Conservation (phyloP, 2,888 invertebrate genomes). For the Pimpla rufipes region DNA sequence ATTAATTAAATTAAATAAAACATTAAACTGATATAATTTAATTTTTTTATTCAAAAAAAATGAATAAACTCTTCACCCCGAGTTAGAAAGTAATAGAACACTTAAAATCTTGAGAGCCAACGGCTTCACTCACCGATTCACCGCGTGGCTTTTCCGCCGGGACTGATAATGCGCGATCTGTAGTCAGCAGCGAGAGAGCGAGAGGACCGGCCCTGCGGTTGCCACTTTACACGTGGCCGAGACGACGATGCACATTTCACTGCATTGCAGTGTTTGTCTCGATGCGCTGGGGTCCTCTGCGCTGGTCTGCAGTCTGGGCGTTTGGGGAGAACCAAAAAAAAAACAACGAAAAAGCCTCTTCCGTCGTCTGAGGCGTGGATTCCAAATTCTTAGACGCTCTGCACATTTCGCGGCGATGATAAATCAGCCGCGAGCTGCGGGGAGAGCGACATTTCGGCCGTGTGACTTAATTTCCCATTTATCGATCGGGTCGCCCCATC, state of each 20-base stretch:
- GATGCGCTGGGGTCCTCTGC: constrained; percentile 47
- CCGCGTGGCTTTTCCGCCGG: background rate
- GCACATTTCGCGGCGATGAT: background rate
- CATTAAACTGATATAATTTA: too few species aligned
- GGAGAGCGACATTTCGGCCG: constrained; percentile 11
- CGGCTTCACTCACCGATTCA: background rate
- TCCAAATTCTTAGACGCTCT: constrained; percentile 6
- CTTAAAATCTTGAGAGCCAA: too few species aligned
- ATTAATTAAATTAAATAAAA: too few species aligned
- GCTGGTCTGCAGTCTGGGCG: constrained; percentile 41
- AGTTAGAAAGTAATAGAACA: too few species aligned
- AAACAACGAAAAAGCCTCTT: too few species aligned
- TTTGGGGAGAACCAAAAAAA: background rate
- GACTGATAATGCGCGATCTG: constrained; percentile 1
- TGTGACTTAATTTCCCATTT: constrained; percentile 20
- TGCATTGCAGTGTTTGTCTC: constrained; percentile 58
- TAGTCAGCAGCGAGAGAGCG: background rate
- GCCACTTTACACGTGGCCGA: constrained; percentile 23
- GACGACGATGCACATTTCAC: constrained; percentile 44
- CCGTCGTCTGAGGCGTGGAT: background rate
- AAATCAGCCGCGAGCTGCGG: constrained; percentile 7
- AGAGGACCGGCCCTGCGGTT: background rate
- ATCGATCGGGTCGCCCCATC: constrained; percentile 21
- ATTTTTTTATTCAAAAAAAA: background rate
- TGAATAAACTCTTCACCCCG: too few species aligned